These are phyloP conservation scores for Scaptomyza graminum DNA, from an alignment of 1,140 invertebrate genomes.

Conservation along the genomic window DNA sequence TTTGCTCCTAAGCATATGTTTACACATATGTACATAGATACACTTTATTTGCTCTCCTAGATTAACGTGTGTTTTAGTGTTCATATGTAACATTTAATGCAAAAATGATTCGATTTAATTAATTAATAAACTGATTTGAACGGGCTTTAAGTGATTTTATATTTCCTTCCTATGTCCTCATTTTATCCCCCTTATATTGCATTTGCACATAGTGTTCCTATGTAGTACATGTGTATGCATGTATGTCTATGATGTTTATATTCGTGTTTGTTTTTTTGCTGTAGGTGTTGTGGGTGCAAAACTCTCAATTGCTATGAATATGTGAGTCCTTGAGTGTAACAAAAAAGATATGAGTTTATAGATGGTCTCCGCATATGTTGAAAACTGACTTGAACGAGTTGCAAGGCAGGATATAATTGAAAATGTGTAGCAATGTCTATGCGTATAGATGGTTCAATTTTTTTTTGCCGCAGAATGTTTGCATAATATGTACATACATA, in stretches of 20 bases:
- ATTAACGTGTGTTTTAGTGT: not conserved
- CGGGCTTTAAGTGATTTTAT: conserved; percentile 22
- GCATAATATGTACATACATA: not conserved
- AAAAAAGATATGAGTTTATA: conserved; percentile 6
- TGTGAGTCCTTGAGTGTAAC: conserved; percentile 22
- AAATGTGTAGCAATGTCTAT: not conserved
- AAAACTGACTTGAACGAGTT: conserved; percentile 11
- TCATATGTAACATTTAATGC: conserved; percentile 50
- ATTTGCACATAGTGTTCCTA: conserved; percentile 8
- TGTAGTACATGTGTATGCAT: conserved; percentile 13
- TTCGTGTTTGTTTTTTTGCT: conserved; percentile 60
- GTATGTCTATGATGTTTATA: conserved; percentile 16
- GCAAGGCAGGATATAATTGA: not conserved
- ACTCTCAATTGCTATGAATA: conserved; percentile 34
- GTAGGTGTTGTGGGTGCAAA: conserved; percentile 69
- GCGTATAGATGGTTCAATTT: no score
- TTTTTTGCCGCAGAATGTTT: no score
- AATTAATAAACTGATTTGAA: conserved; percentile 64
- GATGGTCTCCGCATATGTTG: not conserved
- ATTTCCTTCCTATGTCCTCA: not conserved
- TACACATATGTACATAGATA: not conserved
- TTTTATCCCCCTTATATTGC: conserved; percentile 3
- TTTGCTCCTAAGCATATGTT: conserved; percentile 32
- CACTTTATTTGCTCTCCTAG: conserved; percentile 2
- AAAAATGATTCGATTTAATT: conserved; percentile 71